Evolutionary conservation across 2,797 vertebrate species (phyloP).

Genomic region (Melanotaenia nigrans): DNA sequence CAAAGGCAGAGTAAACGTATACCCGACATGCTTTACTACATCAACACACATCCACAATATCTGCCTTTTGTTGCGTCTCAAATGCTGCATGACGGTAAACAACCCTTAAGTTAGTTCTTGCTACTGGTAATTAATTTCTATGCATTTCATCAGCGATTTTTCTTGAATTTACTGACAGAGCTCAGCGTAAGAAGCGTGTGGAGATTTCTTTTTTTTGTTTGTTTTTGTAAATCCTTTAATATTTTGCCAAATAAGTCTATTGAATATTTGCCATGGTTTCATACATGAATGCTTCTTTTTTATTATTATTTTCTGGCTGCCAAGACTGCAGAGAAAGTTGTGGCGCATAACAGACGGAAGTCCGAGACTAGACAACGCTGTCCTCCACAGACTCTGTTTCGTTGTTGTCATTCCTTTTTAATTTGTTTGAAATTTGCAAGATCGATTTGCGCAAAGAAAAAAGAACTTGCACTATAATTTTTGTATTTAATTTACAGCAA

Average conservation of each 20-base stretch:
- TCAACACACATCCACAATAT: conserved; percentile 61
- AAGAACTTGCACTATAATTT: conserved; percentile 91
- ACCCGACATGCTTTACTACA: conserved; percentile 60
- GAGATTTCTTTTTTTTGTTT: conserved; percentile 68
- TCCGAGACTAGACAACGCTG: conserved; percentile 75
- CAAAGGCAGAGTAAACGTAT: conserved; percentile 61
- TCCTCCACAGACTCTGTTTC: conserved; percentile 74
- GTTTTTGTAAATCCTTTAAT: conserved; percentile 80
- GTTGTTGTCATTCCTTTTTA: conserved; percentile 75
- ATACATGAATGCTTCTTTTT: conserved; percentile 82
- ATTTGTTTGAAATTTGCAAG: conserved; percentile 79
- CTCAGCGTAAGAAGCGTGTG: conserved; percentile 65
- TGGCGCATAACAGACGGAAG: conserved; percentile 72
- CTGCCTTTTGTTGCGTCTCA: conserved; percentile 81
- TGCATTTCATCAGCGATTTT: conserved; percentile 86
- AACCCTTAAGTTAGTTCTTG: conserved; percentile 81
- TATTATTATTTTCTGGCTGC: conserved; percentile 66
- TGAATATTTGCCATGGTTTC: conserved; percentile 83
- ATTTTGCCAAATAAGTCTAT: conserved; percentile 89
- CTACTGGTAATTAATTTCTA: conserved; percentile 84
- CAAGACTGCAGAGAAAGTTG: conserved; percentile 67
- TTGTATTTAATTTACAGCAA: conserved; percentile 89
- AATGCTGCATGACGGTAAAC: conserved; percentile 92
- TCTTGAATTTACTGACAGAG: conserved; percentile 81
- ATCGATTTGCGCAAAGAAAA: conserved; percentile 80